Conservation (phyloP, 2,888 invertebrate species). For the Hydraecia micacea region DNA sequence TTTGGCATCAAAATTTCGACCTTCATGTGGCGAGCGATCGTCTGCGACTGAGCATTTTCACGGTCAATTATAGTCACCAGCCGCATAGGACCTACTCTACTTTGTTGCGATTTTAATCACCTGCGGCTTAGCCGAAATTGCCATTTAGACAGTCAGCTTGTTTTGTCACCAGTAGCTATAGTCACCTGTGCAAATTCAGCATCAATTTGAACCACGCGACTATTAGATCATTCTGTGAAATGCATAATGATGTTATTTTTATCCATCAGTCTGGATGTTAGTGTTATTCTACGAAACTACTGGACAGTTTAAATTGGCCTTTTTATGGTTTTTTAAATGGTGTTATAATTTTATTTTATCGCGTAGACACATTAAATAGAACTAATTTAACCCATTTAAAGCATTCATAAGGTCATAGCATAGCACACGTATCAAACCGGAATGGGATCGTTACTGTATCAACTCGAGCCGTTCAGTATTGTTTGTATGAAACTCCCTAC, state of each 20-base stretch:
- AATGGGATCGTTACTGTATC: no score
- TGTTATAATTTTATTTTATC: constrained; percentile 18
- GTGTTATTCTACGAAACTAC: constrained; percentile 22
- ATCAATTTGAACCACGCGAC: neutral
- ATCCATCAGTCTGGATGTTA: constrained; percentile 14
- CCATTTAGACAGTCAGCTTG: neutral
- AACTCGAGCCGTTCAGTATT: no score
- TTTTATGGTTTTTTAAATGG: constrained; percentile 36
- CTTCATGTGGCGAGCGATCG: constrained; percentile 27
- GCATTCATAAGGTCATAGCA: neutral
- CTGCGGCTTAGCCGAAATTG: neutral
- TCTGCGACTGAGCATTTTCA: constrained; percentile 61
- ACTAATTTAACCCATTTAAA: constrained; percentile 11
- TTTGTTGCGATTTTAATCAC: neutral
- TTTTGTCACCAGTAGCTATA: neutral
- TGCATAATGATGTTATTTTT: constrained; percentile 23
- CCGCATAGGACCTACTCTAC: no score
- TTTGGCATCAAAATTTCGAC: neutral
- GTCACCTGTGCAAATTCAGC: neutral
- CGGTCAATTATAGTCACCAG: constrained; percentile 10
- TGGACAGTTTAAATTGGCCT: constrained; percentile 12
- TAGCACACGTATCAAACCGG: no score
- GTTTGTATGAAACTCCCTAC: no score
- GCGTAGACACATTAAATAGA: neutral
- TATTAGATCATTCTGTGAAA: constrained; percentile 22